phyloP scores from a whole-genome alignment of 2,113 vertebrate genomes.

The Columba janthina region DNA sequence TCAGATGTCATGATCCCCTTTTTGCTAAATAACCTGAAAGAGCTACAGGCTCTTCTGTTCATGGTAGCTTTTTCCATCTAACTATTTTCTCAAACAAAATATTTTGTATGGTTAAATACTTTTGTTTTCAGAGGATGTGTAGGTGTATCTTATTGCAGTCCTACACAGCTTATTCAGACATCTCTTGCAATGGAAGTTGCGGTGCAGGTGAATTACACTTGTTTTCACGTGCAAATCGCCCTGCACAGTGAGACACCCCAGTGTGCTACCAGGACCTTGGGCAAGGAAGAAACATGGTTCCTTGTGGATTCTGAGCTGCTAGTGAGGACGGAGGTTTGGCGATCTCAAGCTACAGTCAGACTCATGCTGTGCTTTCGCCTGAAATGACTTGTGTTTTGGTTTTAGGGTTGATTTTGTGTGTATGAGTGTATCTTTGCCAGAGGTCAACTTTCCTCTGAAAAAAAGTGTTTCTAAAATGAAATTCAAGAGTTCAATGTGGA shows the following conservation, averaged over 20 bases:
- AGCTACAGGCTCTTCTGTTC: background rate
- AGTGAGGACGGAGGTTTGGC: background rate
- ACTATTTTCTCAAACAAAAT: background rate
- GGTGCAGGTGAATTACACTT: background rate
- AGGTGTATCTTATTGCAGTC: background rate
- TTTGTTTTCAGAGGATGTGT: background rate
- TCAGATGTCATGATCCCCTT: background rate
- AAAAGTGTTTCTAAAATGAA: slow-evolving; percentile 24
- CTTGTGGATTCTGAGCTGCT: background rate
- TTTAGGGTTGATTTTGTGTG: background rate
- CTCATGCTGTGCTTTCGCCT: background rate
- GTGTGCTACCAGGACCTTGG: background rate
- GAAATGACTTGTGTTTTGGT: background rate
- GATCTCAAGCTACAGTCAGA: background rate
- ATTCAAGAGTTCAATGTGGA: slow-evolving; percentile 17
- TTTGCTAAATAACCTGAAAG: background rate
- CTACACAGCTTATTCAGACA: background rate
- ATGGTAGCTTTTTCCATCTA: background rate
- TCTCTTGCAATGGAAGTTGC: background rate
- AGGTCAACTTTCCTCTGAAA: background rate
- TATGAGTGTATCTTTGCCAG: background rate
- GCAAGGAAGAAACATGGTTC: background rate
- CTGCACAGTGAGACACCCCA: no score
- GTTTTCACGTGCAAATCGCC: no score
- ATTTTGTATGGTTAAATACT: background rate